Base-by-base conservation (phyloP, 1,140 invertebrate species). In the Drosophila punjabiensis region DNA sequence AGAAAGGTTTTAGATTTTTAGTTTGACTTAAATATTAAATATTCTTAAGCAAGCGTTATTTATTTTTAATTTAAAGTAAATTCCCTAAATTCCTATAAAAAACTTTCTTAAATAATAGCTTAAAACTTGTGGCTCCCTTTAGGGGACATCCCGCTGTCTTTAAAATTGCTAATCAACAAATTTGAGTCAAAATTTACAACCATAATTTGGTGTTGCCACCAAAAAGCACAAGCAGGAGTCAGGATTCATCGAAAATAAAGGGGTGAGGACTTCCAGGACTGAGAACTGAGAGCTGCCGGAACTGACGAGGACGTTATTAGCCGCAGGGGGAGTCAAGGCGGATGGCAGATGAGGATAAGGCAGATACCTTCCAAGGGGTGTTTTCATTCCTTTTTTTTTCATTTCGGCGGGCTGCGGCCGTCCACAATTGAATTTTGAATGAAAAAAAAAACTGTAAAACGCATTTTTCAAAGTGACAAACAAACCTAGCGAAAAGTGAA, bases 371-470 rank as follows among this genome's bases (percentile, higher is more conserved):
- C n/a, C 64, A 78, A 81, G 82, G 85, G 85, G 74, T 83, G 76
- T 60, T 63, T 61, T 67, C 16, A 28, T 45, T 28, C 7, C 47
- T 47, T 18, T 60, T 70, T 59, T 59, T 39, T 47, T 30, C 33
- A 33, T 53, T 59, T 14, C 18, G 48, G 47, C 50, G 50, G 65
- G 70, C 73, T 88, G 84, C 65, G 84, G 84, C 84, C 67, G 24
- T 88, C 85, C 86, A 78, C 85, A 89, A 89, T 89, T 89, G 85
- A 89, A 89, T 89, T 90, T 79, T 24, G 13, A 45, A 56, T 71
- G 73, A 30, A 39, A 53, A 67, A 58, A 48, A 68, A 47, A 53
- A 84, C 53, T 73, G 81, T 56, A 65, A 81, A 83, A 79, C 66
- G 68, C 69, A 80, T 88, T 88, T 88, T 76, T 79, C 47, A 82